Conservation (phyloP, 2,113 vertebrate genomes). For the Nothoprocta pentlandii region DNA sequence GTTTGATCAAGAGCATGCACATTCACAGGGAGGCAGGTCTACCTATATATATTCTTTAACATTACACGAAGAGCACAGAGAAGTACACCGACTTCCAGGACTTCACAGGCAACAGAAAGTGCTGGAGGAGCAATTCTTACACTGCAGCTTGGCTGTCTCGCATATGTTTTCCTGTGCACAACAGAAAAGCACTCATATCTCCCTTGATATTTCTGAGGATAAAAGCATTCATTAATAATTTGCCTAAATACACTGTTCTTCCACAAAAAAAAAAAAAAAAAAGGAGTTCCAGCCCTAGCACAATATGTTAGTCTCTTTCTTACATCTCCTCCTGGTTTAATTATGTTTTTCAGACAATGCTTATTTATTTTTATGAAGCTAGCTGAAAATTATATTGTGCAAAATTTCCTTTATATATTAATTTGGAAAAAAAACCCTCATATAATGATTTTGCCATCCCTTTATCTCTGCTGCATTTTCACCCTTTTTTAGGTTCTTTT, state of each 20-base stretch:
- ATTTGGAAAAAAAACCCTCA: constrained; percentile 20
- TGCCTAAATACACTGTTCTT: constrained; percentile 32
- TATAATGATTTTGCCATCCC: background rate
- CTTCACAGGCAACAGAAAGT: background rate
- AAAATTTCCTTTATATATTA: constrained; percentile 54
- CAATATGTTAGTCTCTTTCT: constrained; percentile 26
- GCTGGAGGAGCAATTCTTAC: background rate
- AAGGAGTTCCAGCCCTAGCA: constrained; percentile 54
- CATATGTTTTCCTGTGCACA: constrained; percentile 7
- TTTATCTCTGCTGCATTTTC: constrained; percentile 32
- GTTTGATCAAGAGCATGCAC: fast-evolving
- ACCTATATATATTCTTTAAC: fast-evolving
- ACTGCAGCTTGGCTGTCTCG: background rate
- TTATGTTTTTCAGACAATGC: constrained; percentile 67
- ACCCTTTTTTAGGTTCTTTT: constrained; percentile 66
- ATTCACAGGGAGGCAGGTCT: background rate
- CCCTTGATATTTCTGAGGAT: constrained; percentile 44
- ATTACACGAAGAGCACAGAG: background rate
- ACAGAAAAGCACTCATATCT: background rate
- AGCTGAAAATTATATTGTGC: constrained; percentile 70
- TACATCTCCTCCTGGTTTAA: constrained; percentile 59
- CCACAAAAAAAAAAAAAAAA: background rate
- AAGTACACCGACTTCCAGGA: background rate
- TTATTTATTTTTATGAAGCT: constrained; percentile 72
- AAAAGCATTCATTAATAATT: constrained; percentile 65